A percentile compares a stretch with the other conserved stretches of the same genome.
Conservation (phyloP, 2,113 vertebrate genomes). For the Planiliza haematocheilus region DNA sequence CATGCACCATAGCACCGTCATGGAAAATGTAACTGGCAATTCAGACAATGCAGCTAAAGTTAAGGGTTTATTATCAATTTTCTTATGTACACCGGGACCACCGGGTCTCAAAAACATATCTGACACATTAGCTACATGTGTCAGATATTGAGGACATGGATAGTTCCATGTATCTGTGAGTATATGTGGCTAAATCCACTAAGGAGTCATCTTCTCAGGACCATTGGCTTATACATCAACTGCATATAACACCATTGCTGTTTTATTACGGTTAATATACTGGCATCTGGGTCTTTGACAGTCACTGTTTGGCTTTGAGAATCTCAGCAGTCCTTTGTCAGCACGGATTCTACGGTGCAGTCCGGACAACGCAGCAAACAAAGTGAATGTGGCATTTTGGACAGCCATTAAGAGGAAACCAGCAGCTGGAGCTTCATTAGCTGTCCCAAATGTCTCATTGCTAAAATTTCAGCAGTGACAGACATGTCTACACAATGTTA, state of each 20-base stretch:
- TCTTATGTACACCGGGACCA: too few relatives aligned
- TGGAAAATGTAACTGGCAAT: too few relatives aligned
- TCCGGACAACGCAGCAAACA: conserved; percentile 23
- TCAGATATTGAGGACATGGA: too few relatives aligned
- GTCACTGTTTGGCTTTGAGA: not conserved
- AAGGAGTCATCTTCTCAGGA: not conserved
- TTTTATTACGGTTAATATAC: not conserved
- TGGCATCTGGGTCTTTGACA: not conserved
- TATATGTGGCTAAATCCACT: too few relatives aligned
- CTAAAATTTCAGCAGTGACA: conserved; percentile 26
- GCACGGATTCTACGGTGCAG: not conserved
- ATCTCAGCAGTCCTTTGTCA: conserved; percentile 33
- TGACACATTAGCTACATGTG: too few relatives aligned
- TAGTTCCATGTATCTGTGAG: too few relatives aligned
- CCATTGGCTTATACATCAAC: not conserved
- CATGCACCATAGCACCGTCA: too few relatives aligned
- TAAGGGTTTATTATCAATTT: too few relatives aligned
- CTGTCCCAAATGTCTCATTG: conserved; percentile 27
- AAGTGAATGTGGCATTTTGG: conserved; percentile 49
- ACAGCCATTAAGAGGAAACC: conserved; percentile 55
- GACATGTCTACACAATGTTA: conserved; percentile 47
- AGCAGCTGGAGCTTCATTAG: conserved; percentile 50
- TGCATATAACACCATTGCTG: not conserved
- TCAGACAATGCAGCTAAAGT: too few relatives aligned
- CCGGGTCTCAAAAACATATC: too few relatives aligned